Base-by-base conservation (phyloP, 2,113 vertebrate genomes). In the Oceanites oceanicus region DNA sequence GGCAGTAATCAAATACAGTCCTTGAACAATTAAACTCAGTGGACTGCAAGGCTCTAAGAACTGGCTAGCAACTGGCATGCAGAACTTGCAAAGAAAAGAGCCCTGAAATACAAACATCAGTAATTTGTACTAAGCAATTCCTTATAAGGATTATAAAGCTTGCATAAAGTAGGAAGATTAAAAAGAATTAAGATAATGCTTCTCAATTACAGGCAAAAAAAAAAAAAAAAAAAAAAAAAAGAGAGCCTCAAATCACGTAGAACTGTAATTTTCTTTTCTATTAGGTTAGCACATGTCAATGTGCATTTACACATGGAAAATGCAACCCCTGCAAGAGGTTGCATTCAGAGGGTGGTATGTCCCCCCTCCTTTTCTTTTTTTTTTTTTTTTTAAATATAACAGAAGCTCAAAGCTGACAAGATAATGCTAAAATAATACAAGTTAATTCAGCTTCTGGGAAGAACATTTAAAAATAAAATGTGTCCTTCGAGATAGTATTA, bases 71-170 rank as follows among this genome's bases (percentile, higher is more conserved):
- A 62, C 38, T 63, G 32, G 68, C 49, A 75, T 0, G 6, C 19
- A 81, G 53, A 95, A 78, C 29, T 44, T 53, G 36, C 16, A 32
- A 52, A 93, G 68, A 72, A 62, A 42, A 82, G 12, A 79, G 47
- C 14, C 15, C 30, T 27, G 49, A 90, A 93, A 90, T 38, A 81
- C 13, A 72, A 78, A 45, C 26, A 85, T 10, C 34, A 45, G 36
- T 38, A 66, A 90, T 62, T 66, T 70, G 30, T 40, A 75, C 40
- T 9, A 66, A 56, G 42, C 19, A 62, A n/a, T 71, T 91, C 92
- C 74, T 88, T 95, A 16, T 42, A 84, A 42, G 44, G 42, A 72
- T 91, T 89, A 80, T 49, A 91, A 84, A 79, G 36, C 7, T 78
- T 91, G 49, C 76, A 84, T 36, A 21, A 93, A 82, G 15, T 26